phyloP scores from a whole-genome alignment of 1,140 invertebrate genomes.

The Macrobrachium rosenbergii region DNA sequence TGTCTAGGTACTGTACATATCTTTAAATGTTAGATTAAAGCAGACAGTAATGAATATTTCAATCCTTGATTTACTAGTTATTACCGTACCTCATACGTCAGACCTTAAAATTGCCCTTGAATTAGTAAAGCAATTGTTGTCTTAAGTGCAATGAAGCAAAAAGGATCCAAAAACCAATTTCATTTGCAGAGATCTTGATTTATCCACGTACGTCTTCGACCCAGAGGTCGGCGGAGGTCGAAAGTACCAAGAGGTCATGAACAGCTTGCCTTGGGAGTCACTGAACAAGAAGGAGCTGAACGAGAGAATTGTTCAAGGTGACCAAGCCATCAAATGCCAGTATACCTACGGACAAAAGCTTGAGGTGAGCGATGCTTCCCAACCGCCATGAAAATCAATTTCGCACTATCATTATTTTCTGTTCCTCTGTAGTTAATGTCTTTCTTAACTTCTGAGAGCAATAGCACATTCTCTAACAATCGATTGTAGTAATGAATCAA shows the following conservation, averaged over 20 bases:
- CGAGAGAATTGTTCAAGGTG: slow-evolving; percentile 2
- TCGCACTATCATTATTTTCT: background rate
- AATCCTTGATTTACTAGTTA: no score
- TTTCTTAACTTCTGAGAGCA: no score
- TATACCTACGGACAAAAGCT: slow-evolving; percentile 18
- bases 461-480: no score
- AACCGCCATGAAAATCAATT: background rate
- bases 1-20: no score
- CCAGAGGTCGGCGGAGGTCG: slow-evolving; percentile 15
- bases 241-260: slow-evolving; percentile 28
- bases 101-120: no score
- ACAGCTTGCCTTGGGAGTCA: slow-evolving; percentile 10
- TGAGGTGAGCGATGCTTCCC: slow-evolving; percentile 1
- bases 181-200: slow-evolving; percentile 14
- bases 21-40: no score
- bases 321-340: slow-evolving; percentile 43
- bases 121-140: no score
- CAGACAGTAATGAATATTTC: no score
- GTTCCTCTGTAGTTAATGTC: background rate
- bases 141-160: background rate
- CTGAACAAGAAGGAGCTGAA: slow-evolving; percentile 9
- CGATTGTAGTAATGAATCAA: no score
- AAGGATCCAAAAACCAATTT: background rate
- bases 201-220: slow-evolving; percentile 21
- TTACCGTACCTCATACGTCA: no score